Conservation (phyloP, 23 tunicate species). For the Aplidium turbinatum region DNA sequence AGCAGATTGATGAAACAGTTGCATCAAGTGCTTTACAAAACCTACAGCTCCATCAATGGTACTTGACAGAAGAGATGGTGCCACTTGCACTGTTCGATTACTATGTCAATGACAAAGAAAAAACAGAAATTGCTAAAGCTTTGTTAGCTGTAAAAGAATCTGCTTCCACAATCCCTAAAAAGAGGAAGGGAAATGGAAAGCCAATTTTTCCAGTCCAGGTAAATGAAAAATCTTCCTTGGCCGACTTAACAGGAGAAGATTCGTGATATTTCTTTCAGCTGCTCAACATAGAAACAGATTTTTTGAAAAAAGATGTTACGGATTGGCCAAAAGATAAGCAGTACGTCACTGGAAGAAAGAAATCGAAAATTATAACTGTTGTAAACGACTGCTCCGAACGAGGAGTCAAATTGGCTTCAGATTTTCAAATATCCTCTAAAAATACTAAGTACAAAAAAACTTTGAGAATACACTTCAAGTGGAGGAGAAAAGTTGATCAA, state of each 20-base stretch:
- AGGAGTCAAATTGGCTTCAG: slow-evolving; percentile 5
- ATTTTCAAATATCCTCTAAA: too few relatives aligned
- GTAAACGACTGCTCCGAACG: slow-evolving; percentile 6
- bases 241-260: slow-evolving; percentile 10
- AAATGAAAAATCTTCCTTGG: neutral
- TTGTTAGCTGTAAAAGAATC: slow-evolving; percentile 2
- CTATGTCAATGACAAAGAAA: slow-evolving; percentile 1
- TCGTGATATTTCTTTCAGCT: slow-evolving; percentile 1
- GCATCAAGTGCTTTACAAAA: neutral
- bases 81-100: slow-evolving; percentile 6
- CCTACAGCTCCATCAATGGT: slow-evolving; percentile 10
- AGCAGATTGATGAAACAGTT: neutral
- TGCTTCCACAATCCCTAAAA: neutral
- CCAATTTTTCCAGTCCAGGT: slow-evolving; percentile 5
- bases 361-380: slow-evolving; percentile 1
- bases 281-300: slow-evolving; percentile 6
- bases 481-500: too few relatives aligned
- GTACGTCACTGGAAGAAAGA: neutral
- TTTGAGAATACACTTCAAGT: too few relatives aligned
- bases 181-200: slow-evolving; percentile 12
- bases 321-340: slow-evolving; percentile 9
- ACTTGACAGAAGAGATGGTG: slow-evolving; percentile 21
- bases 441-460: too few relatives aligned
- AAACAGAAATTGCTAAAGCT: slow-evolving; percentile 1
- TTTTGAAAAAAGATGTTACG: neutral